Evolutionary conservation across 1,140 invertebrate species (phyloP).

Genomic region (Tetramorium simillimum): DNA sequence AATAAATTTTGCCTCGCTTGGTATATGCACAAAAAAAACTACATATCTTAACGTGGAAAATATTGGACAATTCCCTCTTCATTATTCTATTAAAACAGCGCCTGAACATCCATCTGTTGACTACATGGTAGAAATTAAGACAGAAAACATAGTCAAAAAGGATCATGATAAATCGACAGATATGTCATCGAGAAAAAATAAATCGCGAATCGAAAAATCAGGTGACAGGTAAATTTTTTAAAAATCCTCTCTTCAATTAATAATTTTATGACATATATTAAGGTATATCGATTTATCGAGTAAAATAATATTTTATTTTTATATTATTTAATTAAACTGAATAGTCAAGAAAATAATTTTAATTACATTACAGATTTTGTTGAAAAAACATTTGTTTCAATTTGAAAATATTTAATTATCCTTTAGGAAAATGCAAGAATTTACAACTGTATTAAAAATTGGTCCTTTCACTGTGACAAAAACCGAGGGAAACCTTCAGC

Average conservation of each 20-base stretch:
- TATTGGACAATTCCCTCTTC: slow-evolving; percentile 72
- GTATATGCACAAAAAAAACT: slow-evolving; percentile 68
- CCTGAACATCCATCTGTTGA: slow-evolving; percentile 4
- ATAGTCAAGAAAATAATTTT: not conserved
- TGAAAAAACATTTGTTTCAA: not conserved
- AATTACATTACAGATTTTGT: no score
- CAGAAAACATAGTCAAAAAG: not conserved
- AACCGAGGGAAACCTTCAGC: slow-evolving; percentile 59
- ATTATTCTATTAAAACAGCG: slow-evolving; percentile 64
- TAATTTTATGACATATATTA: not conserved
- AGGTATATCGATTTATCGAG: not conserved
- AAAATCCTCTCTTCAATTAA: not conserved
- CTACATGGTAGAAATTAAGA: slow-evolving; percentile 1
- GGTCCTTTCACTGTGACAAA: slow-evolving; percentile 72
- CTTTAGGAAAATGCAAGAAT: not conserved
- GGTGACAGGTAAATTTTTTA: slow-evolving; percentile 23
- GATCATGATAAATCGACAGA: not conserved
- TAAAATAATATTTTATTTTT: not conserved
- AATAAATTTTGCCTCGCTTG: slow-evolving; percentile 75
- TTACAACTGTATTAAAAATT: slow-evolving; percentile 35
- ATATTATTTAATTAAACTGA: slow-evolving; percentile 6
- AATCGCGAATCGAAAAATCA: slow-evolving; percentile 37
- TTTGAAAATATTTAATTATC: not conserved
- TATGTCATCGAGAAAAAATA: slow-evolving; percentile 24
- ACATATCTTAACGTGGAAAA: slow-evolving; percentile 77